Evolutionary conservation across 35 echinoderm and acorn worm genomes (phyloP).

Genomic region (Lytechinus variegatus): DNA sequence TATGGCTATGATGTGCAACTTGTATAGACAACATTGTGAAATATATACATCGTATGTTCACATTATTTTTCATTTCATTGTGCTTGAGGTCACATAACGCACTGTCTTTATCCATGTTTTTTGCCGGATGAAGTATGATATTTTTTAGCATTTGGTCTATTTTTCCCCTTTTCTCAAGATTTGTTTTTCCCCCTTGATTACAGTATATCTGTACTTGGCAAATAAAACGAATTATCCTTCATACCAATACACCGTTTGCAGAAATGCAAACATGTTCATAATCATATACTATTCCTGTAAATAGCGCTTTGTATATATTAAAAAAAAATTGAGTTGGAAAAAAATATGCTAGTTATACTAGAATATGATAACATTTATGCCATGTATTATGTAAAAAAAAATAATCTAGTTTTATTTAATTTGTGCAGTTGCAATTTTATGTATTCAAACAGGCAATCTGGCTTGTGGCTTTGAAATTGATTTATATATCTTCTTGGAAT

Average conservation of each 20-base stretch:
- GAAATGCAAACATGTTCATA: slow-evolving; percentile 3
- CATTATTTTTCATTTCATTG: background rate
- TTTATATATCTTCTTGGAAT: slow-evolving; percentile 1
- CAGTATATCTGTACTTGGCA: background rate
- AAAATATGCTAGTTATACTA: background rate
- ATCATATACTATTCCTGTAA: background rate
- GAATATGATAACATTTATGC: background rate
- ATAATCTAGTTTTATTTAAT: background rate
- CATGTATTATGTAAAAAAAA: background rate
- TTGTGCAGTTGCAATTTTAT: slow-evolving; percentile 10
- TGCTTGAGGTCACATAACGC: background rate
- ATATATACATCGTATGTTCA: background rate
- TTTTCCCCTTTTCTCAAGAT: background rate
- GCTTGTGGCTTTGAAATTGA: background rate
- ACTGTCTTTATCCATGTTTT: background rate
- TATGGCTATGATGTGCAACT: background rate
- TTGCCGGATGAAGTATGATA: background rate
- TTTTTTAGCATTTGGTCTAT: background rate
- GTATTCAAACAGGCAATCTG: background rate
- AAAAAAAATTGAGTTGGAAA: background rate
- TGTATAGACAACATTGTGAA: background rate
- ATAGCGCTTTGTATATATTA: background rate
- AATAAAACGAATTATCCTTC: background rate
- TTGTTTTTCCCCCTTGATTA: background rate
- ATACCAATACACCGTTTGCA: background rate